Percentiles rank a stretch among this genome's conserved stretches.
phyloP scores from a whole-genome alignment of 2,797 vertebrate genomes.

The Pteronotus mesoamericanus region DNA sequence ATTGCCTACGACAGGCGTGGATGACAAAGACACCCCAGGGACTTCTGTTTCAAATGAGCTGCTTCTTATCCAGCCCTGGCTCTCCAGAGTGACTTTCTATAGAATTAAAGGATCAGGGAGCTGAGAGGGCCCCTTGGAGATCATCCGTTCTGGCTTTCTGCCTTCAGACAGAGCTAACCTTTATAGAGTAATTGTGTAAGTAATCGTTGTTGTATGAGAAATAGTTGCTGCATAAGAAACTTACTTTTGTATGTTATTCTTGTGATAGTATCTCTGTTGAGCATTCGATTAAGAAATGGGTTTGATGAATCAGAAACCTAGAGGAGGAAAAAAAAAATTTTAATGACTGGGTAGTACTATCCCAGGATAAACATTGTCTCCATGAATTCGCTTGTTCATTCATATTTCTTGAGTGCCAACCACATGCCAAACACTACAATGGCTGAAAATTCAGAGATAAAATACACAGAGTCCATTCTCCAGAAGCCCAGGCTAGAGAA shows the following conservation, averaged over 20 bases:
- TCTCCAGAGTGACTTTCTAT: background rate
- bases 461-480: background rate
- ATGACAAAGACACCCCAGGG: slow-evolving; percentile 20
- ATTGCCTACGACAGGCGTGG: background rate
- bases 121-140: background rate
- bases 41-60: background rate
- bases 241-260: slow-evolving; percentile 99
- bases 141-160: slow-evolving; percentile 27
- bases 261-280: slow-evolving; percentile 99
- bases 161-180: slow-evolving; percentile 28
- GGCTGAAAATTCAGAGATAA: background rate
- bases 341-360: background rate
- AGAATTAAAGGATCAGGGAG: slow-evolving; percentile 33
- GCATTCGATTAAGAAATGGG: slow-evolving; percentile 97
- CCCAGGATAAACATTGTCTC: background rate
- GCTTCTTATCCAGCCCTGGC: slow-evolving; percentile 2
- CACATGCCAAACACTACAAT: background rate
- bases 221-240: slow-evolving; percentile 74
- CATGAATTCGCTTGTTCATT: background rate
- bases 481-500: background rate
- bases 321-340: slow-evolving; percentile 54
- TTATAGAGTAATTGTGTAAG: background rate
- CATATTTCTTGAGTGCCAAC: background rate
- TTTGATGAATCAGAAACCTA: slow-evolving; percentile 98
- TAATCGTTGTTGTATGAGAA: background rate